Evolutionary conservation across 1,140 invertebrate genomes (phyloP), one percentile per base, ranked within the genome.

Genomic region (Caenorhabditis latens): DNA sequence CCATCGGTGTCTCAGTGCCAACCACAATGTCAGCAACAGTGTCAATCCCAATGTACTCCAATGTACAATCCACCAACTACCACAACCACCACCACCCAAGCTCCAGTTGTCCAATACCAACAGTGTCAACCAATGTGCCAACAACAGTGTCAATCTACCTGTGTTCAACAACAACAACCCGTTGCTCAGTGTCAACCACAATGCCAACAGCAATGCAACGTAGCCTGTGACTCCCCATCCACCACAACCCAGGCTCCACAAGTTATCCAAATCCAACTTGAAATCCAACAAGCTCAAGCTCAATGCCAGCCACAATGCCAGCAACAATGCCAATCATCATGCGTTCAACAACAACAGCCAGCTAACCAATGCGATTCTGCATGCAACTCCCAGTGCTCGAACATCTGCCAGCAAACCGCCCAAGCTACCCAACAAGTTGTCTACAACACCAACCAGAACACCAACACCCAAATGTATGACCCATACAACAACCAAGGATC

Each of bases 11-110:
- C 85, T 40, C 21, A 32, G 19, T 83, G 82, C 55, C 82, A 82
- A 16, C 87, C 71, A 46, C 84, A 88, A 43, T 88, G 87, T 32
- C 85, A 88, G 67, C 83, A 88, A 53, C 67, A 87, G 24, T 88
- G 87, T 32, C 71, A 82, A 75, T 24, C 85, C n/a, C 40, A 48
- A 11, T 86, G 71, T 32, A 24, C 85, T 65, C 85, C 65, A 32
- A 63, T 63, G 61, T 63, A 63, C 61, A 63, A 63, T 32, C 61
- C 61, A 63, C 61, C 61, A 63, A 63, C 61, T 11, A 58, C 42
- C 55, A 61, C 21, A 9, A 85, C 32, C 84, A 50, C 46, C 7
- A 61, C 58, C 21, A 48, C 46, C 16, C 84, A 46, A 42, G 53
- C 71, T 55, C 58, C 43, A 67, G 48, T 79, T 63, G 71, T 58